phyloP scores from a whole-genome alignment of 1,140 invertebrate genomes.

The Diorhabda carinulata region DNA sequence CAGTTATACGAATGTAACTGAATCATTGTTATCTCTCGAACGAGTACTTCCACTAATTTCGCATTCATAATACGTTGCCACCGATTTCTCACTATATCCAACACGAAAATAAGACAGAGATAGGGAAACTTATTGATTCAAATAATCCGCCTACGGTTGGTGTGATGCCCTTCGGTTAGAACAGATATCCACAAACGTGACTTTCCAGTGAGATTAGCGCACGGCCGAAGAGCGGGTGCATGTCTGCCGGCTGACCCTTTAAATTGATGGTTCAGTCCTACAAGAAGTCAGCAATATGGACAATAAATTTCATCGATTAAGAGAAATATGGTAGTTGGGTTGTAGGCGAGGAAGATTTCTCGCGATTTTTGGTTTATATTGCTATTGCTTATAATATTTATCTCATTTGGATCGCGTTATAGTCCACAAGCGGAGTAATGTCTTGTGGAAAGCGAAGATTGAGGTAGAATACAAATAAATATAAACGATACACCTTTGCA shows the following conservation, averaged over 20 bases:
- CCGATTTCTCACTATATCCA: no score
- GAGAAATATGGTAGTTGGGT: constrained; percentile 5
- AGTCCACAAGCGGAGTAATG: not conserved
- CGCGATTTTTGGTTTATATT: constrained; percentile 1
- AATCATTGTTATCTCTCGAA: no score
- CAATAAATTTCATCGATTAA: constrained; percentile 13
- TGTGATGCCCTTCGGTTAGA: constrained; percentile 1
- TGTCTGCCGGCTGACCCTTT: constrained; percentile 13
- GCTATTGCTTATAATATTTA: not conserved
- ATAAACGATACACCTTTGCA: no score
- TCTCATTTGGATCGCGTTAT: not conserved
- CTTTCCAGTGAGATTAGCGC: constrained; percentile 11
- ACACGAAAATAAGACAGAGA: no score
- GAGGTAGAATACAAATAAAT: not conserved
- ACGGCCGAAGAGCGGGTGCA: constrained; percentile 8
- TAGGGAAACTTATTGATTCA: constrained; percentile 11
- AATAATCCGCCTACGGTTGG: constrained; percentile 6
- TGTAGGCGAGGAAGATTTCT: not conserved
- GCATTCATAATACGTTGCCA: no score
- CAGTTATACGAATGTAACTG: no score
- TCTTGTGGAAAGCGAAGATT: not conserved
- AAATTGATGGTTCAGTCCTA: constrained; percentile 17
- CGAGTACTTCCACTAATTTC: no score
- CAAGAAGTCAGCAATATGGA: constrained; percentile 19
- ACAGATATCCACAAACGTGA: constrained; percentile 14